Evolutionary conservation across 1,140 invertebrate species (phyloP).

Genomic region (Brachionus paranguensis): DNA sequence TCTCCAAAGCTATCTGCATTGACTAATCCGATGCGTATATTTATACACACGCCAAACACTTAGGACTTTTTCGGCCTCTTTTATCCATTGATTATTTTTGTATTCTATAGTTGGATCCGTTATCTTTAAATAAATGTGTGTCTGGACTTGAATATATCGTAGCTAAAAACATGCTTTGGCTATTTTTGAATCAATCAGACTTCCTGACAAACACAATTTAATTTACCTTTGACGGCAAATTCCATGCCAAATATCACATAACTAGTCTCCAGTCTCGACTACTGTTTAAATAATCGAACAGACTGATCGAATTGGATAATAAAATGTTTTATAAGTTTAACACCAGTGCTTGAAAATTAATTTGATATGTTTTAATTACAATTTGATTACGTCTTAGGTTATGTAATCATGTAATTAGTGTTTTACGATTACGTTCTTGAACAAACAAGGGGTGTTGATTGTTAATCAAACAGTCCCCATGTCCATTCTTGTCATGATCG

Average conservation of each 20-base stretch:
- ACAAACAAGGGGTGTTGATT: background rate
- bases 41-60: constrained; percentile 26
- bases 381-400: background rate
- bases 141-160: constrained; percentile 2
- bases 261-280: background rate
- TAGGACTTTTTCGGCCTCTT: background rate
- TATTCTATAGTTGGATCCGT: background rate
- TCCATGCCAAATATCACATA: background rate
- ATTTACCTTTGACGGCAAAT: constrained; percentile 16
- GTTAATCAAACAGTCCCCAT: background rate
- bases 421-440: background rate
- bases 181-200: constrained; percentile 3
- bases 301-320: background rate
- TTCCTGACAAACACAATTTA: constrained; percentile 26
- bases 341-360: background rate
- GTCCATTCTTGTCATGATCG: background rate
- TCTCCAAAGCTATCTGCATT: constrained; percentile 26
- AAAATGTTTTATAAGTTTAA: background rate
- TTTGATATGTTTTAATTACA: constrained; percentile 6
- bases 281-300: background rate
- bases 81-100: background rate
- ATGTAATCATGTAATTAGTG: constrained; percentile 5
- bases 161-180: constrained; percentile 12
- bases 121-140: background rate
- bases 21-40: constrained; percentile 2